Conservation (phyloP, 2,888 invertebrate genomes). For the Rhopalosiphum nymphaeae region DNA sequence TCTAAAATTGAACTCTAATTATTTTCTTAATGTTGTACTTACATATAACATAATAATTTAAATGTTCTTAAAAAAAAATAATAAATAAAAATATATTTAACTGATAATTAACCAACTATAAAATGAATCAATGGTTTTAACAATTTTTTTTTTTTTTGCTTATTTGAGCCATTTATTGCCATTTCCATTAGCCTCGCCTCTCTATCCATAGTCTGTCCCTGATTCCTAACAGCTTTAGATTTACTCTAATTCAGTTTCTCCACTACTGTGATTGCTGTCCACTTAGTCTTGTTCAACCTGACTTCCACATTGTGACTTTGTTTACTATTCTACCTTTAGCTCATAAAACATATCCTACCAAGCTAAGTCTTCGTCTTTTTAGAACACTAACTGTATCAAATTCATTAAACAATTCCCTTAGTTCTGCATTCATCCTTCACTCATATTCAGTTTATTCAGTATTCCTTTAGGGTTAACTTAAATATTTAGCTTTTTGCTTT, state of each 20-base stretch:
- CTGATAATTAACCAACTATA: too few relatives aligned
- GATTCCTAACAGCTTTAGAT: background rate
- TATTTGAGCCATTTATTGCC: background rate
- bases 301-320: background rate
- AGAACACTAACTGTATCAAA: background rate
- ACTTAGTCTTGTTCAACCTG: background rate
- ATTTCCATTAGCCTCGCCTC: background rate
- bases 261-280: background rate
- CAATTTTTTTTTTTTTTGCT: background rate
- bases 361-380: background rate
- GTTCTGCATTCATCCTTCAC: background rate
- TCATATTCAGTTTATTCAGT: too few relatives aligned
- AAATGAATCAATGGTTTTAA: too few relatives aligned
- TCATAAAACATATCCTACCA: too few relatives aligned
- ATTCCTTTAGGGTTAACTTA: too few relatives aligned
- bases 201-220: background rate
- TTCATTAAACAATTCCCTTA: background rate
- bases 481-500: too few relatives aligned
- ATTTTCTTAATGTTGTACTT: too few relatives aligned
- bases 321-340: background rate
- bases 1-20: too few relatives aligned
- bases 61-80: too few relatives aligned
- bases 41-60: too few relatives aligned
- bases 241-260: background rate
- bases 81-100: too few relatives aligned